Conservation (phyloP, 2,888 invertebrate genomes). For the Heliconius ethilla region DNA sequence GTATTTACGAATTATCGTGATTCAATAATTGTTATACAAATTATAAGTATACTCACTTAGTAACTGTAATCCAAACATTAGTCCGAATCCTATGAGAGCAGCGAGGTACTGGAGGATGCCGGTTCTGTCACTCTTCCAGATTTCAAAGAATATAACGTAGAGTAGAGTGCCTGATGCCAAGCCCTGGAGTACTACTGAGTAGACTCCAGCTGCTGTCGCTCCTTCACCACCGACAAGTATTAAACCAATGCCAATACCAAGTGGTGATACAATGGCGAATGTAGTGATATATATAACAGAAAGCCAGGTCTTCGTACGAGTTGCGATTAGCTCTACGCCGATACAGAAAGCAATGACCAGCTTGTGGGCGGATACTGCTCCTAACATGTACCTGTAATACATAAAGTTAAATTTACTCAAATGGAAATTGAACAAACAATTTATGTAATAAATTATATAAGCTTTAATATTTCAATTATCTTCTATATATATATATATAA, state of each 20-base stretch:
- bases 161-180: constrained; percentile 95
- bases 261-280: constrained; percentile 90
- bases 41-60: constrained; percentile 74
- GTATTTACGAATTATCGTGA: not conserved
- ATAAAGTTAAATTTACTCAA: not conserved
- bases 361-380: constrained; percentile 92
- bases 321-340: constrained; percentile 90
- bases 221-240: constrained; percentile 83
- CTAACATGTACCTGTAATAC: constrained; percentile 87
- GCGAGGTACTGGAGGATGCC: constrained; percentile 86
- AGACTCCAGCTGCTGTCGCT: constrained; percentile 82
- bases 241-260: constrained; percentile 90
- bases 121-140: constrained; percentile 83
- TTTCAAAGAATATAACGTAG: constrained; percentile 98
- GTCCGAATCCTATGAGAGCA: constrained; percentile 85
- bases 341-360: constrained; percentile 94
- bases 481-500: too few relatives aligned
- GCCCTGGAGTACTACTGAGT: constrained; percentile 88
- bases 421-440: not conserved
- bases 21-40: not conserved
- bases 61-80: constrained; percentile 87
- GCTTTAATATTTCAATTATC: not conserved
- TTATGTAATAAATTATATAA: not conserved
- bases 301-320: constrained; percentile 84
- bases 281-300: constrained; percentile 86